A percentile compares a stretch with the other conserved stretches of the same genome.
These are phyloP conservation scores for Dolomedes plantarius DNA, from an alignment of 2,888 invertebrate species.

Conservation along the genomic window DNA sequence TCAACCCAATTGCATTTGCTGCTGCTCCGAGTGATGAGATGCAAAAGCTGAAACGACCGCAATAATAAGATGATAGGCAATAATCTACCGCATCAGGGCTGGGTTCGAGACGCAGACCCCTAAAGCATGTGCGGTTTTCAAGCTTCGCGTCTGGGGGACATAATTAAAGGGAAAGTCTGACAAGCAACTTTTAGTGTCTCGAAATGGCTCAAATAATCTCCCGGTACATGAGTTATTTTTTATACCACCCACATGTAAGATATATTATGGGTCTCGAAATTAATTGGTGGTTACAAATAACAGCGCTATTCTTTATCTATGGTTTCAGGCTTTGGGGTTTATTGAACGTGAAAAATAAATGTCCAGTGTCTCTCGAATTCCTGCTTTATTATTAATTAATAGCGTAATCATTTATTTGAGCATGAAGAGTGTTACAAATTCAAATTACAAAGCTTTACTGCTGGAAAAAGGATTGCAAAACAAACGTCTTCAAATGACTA, in stretches of 20 bases:
- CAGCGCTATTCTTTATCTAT: conserved; percentile 37
- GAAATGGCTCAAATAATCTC: not conserved
- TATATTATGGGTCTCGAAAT: conserved; percentile 31
- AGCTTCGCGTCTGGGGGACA: conserved; percentile 37
- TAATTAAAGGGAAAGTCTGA: conserved; percentile 40
- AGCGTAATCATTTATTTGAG: no score
- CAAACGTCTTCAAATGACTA: no score
- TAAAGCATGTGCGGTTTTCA: conserved; percentile 43
- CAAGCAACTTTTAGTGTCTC: conserved; percentile 3
- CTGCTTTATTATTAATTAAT: no score
- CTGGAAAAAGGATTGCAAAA: no score
- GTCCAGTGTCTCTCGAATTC: not conserved
- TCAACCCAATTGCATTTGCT: conserved; percentile 65
- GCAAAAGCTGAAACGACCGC: conserved; percentile 18
- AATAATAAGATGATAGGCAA: conserved; percentile 65
- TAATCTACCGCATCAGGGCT: conserved; percentile 35
- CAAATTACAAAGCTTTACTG: no score
- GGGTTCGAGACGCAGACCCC: conserved; percentile 15
- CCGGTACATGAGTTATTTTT: not conserved
- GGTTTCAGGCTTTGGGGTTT: not conserved
- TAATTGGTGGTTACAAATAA: conserved; percentile 61
- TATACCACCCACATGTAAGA: not conserved
- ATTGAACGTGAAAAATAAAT: not conserved
- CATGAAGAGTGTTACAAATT: no score
- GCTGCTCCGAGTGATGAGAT: conserved; percentile 31